phyloP scores from a whole-genome alignment of 1,140 invertebrate genomes.

The Hestina assimilis region DNA sequence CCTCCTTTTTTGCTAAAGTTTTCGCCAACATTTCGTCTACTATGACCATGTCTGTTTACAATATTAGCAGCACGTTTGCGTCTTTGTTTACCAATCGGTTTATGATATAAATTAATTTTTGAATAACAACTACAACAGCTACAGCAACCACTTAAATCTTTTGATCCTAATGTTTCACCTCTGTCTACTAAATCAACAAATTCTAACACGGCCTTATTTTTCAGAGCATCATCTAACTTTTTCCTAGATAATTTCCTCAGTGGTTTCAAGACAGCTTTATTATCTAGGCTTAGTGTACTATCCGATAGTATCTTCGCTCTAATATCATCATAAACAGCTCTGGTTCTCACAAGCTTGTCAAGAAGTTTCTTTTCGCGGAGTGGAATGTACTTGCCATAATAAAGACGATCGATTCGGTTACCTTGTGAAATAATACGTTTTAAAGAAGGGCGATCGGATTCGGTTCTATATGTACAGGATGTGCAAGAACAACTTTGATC shows the following conservation, averaged over 20 bases:
- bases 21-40: constrained; percentile 22
- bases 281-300: constrained; percentile 33
- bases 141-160: constrained; percentile 42
- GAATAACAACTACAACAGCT: constrained; percentile 46
- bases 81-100: constrained; percentile 15
- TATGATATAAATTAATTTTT: constrained; percentile 12
- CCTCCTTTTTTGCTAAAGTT: constrained; percentile 23
- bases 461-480: constrained; percentile 37
- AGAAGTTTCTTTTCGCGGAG: constrained; percentile 44
- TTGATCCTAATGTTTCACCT: constrained; percentile 27
- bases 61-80: constrained; percentile 9
- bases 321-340: constrained; percentile 48
- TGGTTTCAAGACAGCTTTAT: constrained; percentile 28
- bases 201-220: constrained; percentile 32
- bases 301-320: constrained; percentile 41
- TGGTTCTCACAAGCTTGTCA: constrained; percentile 46
- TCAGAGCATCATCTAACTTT: constrained; percentile 23
- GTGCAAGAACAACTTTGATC: constrained; percentile 39
- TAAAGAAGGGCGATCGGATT: constrained; percentile 33
- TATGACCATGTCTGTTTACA: not conserved
- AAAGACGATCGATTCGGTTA: constrained; percentile 40
- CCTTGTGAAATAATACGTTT: constrained; percentile 29
- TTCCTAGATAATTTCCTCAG: constrained; percentile 13
- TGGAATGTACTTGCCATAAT: constrained; percentile 44
- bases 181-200: constrained; percentile 44